Base-by-base conservation (phyloP, 1,140 invertebrate genomes). In the Drosophila pseudoobscura region DNA sequence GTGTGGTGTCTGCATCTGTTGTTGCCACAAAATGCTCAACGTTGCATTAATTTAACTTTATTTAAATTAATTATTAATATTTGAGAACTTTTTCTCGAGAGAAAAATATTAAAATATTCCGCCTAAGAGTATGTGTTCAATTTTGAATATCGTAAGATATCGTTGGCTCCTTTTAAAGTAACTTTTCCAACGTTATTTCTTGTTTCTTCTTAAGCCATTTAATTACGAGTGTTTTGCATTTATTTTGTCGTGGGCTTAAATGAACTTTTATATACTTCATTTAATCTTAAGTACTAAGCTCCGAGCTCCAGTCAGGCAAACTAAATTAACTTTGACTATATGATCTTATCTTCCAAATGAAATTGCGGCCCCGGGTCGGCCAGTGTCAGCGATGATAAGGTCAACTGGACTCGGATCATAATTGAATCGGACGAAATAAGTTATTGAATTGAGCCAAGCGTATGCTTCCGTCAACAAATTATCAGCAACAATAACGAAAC, bases 381-480 rank as follows among this genome's bases (percentile, higher is more conserved):
- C 71, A 61, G 69, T 78, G 74, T 73, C 74, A 62, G 72, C 70
- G 58, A 46, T 45, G 65, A 71, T 85, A 75, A 78, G 55, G 46
- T 52, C 50, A 46, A 22, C 35, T 56, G 24, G 22, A 41, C 22
- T 53, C 26, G 50, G 54, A 63, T 66, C 75, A 59, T 75, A 75
- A 79, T 76, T 66, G 58, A 78, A 75, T 75, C 61, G 26, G 15
- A 57, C 45, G 43, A 78, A 85, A 65, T 80, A 75, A 70, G 44
- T 75, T 82, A 76, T 82, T 61, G 61, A 83, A 77, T 79, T 61
- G 71, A 66, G 61, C 49, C 35, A 49, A 78, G 66, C 63, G 61
- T 75, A 65, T 72, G 75, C 65, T 68, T 58, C 46, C 70, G 78
- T 82, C 74, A 83, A 75, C 74, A 65, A 78, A 83, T 83, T 78